Evolutionary conservation across 2,888 invertebrate genomes (phyloP).

Genomic region (Ptychoptera albimana): DNA sequence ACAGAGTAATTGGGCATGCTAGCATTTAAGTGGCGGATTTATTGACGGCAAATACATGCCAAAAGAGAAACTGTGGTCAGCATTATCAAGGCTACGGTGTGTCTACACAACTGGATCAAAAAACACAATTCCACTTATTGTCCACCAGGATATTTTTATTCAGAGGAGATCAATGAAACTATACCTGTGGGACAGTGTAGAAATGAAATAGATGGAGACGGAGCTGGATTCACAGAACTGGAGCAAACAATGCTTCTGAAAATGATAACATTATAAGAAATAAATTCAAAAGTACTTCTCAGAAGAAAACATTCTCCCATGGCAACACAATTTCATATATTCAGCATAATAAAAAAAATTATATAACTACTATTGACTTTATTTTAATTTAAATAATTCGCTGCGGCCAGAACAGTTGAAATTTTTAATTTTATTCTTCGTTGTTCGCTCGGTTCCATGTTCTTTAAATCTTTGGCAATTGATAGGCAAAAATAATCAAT

Average conservation of each 20-base stretch:
- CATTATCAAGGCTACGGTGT: no score
- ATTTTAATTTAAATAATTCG: no score
- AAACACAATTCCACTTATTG: not conserved
- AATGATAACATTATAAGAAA: not conserved
- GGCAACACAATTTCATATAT: not conserved
- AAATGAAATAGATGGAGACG: not conserved
- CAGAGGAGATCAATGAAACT: not conserved
- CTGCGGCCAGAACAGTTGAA: no score
- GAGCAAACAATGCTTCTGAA: not conserved
- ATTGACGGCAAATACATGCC: not conserved
- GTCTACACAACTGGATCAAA: conserved; percentile 1
- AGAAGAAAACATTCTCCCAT: not conserved
- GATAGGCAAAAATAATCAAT: no score
- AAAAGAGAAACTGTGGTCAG: not conserved
- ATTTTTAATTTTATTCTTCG: no score
- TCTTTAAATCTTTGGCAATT: no score
- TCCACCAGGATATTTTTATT: not conserved
- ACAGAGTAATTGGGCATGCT: conserved; percentile 6
- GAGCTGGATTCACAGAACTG: not conserved
- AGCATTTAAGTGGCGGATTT: not conserved
- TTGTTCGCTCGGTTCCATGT: no score
- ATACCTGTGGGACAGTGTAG: not conserved
- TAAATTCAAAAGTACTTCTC: not conserved
- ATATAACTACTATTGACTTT: no score
- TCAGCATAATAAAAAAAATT: no score